phyloP scores from a whole-genome alignment of 2,113 vertebrate genomes.

The Ovibos moschatus region DNA sequence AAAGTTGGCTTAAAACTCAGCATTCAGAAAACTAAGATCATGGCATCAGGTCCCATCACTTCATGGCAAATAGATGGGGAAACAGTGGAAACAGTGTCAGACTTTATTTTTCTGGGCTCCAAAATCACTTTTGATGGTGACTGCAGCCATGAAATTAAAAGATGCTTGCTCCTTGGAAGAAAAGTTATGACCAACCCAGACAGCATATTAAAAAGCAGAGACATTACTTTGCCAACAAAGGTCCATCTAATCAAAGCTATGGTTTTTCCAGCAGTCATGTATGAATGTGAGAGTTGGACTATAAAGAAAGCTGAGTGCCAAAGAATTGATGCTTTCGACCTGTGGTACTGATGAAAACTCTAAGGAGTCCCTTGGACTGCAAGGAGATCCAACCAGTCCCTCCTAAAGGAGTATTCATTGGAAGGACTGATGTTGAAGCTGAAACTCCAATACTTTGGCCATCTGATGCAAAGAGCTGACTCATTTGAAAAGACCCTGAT shows the following conservation, averaged over 20 bases:
- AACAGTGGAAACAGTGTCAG: background rate
- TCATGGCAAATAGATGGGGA: background rate
- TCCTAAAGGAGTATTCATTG: background rate
- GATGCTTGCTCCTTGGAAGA: background rate
- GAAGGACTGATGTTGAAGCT: background rate
- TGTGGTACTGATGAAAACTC: background rate
- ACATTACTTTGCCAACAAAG: background rate
- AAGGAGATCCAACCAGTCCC: background rate
- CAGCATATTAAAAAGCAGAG: background rate
- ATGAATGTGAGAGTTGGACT: background rate
- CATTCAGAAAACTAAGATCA: background rate
- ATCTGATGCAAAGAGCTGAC: background rate
- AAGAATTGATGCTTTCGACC: background rate
- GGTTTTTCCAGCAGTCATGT: background rate
- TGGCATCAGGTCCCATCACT: background rate
- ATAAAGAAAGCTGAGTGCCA: fast-evolving
- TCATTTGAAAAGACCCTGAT: background rate
- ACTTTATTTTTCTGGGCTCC: background rate
- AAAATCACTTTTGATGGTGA: background rate
- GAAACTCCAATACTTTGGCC: background rate
- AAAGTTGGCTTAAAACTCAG: background rate
- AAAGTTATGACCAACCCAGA: background rate
- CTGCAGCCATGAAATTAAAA: background rate
- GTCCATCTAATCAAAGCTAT: background rate
- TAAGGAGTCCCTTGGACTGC: background rate